Percentiles rank a stretch among this genome's conserved stretches.
Evolutionary conservation across 2,113 vertebrate species (phyloP).

Genomic region (Corapipo altera): DNA sequence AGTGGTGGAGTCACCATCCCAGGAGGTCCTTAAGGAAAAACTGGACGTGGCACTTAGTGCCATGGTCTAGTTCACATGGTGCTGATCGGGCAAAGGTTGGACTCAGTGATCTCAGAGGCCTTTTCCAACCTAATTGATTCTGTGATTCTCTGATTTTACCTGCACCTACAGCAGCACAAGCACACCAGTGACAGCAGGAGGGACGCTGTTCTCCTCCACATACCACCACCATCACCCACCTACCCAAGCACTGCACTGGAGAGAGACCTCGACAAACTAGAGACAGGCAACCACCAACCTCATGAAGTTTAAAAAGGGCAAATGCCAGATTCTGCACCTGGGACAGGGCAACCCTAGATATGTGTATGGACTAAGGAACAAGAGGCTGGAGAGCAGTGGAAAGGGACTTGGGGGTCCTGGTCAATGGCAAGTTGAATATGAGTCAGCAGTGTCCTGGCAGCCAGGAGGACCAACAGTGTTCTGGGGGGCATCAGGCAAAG

Average conservation of each 20-base stretch:
- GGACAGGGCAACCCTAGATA: not conserved
- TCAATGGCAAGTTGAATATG: no score
- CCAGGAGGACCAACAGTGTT: not conserved
- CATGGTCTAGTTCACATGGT: not conserved
- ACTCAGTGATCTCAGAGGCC: fast-evolving
- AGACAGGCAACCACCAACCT: not conserved
- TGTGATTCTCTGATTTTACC: not conserved
- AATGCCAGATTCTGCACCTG: not conserved
- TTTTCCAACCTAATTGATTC: fast-evolving
- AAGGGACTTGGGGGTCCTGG: not conserved
- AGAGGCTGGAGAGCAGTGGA: not conserved
- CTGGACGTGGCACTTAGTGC: not conserved
- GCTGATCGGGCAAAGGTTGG: fast-evolving
- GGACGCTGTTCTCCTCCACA: fast-evolving
- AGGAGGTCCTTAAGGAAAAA: not conserved
- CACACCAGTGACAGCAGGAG: fast-evolving
- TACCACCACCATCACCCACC: fast-evolving
- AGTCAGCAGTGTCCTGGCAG: not conserved
- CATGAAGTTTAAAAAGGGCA: not conserved
- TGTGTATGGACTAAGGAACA: not conserved
- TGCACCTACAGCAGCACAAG: fast-evolving
- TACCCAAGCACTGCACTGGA: no score
- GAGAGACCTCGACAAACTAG: not conserved
- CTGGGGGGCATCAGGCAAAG: not conserved
- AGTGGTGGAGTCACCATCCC: not conserved